Percentiles rank a stretch among this genome's conserved stretches.
Conservation (phyloP, 2,888 invertebrate genomes). For the Girardia tigrina region DNA sequence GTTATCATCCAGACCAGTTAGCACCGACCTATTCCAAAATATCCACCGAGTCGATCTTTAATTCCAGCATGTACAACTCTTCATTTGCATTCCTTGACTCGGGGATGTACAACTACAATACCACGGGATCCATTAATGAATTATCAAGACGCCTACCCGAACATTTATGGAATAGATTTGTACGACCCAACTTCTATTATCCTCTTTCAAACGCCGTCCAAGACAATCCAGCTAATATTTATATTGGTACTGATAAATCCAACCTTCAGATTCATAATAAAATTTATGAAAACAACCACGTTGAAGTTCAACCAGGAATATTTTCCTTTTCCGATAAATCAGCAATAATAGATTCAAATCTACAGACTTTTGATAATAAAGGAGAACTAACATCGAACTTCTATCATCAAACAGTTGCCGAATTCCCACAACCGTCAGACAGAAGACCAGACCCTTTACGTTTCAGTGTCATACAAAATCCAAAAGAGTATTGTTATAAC, state of each 20-base stretch:
- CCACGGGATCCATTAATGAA: not conserved
- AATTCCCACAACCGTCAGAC: not conserved
- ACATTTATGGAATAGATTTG: constrained; percentile 13
- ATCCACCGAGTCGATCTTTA: not conserved
- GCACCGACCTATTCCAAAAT: not conserved
- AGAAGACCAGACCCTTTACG: not conserved
- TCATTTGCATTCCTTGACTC: constrained; percentile 3
- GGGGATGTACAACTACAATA: not conserved
- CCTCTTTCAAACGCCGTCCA: not conserved
- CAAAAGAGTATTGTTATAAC: constrained; percentile 9
- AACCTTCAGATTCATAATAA: not conserved
- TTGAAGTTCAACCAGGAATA: not conserved
- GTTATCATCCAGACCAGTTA: not conserved
- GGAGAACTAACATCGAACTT: not conserved
- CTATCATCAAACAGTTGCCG: not conserved
- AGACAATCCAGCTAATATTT: not conserved
- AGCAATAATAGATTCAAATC: not conserved
- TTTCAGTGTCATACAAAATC: constrained; percentile 12
- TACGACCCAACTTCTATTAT: not conserved
- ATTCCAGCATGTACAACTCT: not conserved
- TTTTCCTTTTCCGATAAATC: not conserved
- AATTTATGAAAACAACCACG: not conserved
- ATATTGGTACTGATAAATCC: not conserved
- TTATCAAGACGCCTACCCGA: not conserved
- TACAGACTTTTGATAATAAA: not conserved